phyloP scores from a whole-genome alignment of 2,797 vertebrate species.

The Sebastes ruberrimus region DNA sequence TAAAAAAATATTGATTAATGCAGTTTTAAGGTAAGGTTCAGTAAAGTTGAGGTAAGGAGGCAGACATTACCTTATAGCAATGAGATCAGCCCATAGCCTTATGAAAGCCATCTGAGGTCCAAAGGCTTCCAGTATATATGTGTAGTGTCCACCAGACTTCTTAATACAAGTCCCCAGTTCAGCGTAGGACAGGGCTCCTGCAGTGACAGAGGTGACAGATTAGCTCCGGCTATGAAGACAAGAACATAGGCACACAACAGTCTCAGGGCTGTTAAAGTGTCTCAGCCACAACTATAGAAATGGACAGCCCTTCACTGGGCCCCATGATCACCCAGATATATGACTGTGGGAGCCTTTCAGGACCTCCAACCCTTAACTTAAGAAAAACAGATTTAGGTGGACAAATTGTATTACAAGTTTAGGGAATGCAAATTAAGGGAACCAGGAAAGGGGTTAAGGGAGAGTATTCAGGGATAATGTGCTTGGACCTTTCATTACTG shows the following conservation, averaged over 20 bases:
- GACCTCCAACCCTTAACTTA: not conserved
- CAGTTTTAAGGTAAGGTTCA: not conserved
- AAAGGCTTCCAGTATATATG: conserved; percentile 94
- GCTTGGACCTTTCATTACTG: conserved; percentile 39
- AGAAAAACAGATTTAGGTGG: conserved; percentile 14
- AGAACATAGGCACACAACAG: not conserved
- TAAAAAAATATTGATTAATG: not conserved
- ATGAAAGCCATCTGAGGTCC: conserved; percentile 93
- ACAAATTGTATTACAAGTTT: conserved; percentile 20
- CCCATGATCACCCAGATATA: conserved; percentile 10
- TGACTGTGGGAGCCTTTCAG: conserved; percentile 1
- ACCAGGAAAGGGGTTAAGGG: conserved; percentile 1
- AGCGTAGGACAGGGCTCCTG: conserved; percentile 95
- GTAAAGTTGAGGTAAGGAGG: not conserved
- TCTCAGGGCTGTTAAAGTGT: conserved; percentile 13
- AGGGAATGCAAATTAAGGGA: conserved; percentile 3
- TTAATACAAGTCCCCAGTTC: conserved; percentile 95
- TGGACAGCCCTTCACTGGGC: not conserved
- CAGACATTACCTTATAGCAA: conserved; percentile 89
- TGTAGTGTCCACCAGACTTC: conserved; percentile 98
- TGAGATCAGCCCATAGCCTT: conserved; percentile 91
- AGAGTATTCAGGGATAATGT: conserved; percentile 18
- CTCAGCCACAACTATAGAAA: not conserved
- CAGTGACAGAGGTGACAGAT: conserved; percentile 29
- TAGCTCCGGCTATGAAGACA: conserved; percentile 1